These are phyloP conservation scores for Psephotus haematonotus DNA, from an alignment of 2,113 vertebrate genomes.

Conservation along the genomic window DNA sequence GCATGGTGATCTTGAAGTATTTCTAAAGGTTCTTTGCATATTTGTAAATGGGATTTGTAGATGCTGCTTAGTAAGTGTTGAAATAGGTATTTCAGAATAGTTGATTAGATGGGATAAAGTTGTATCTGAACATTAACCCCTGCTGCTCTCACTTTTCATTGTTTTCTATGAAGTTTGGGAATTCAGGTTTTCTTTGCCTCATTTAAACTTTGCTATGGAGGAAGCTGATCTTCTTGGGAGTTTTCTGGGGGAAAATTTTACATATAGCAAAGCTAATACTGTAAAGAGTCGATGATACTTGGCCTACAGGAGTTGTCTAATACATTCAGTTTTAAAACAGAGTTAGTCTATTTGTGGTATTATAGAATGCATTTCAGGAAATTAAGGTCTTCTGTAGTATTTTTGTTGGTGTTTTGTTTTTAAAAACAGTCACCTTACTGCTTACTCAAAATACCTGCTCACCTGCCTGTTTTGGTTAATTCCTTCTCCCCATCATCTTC, in stretches of 20 bases:
- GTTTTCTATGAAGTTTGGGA: background rate
- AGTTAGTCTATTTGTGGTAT: background rate
- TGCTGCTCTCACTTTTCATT: background rate
- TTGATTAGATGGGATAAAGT: background rate
- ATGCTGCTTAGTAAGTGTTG: background rate
- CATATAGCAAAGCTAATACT: background rate
- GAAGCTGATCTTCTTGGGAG: background rate
- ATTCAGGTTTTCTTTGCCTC: background rate
- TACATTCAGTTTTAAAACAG: fast-evolving
- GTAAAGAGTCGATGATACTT: background rate
- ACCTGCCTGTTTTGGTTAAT: background rate
- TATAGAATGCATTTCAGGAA: background rate
- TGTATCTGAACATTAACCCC: background rate
- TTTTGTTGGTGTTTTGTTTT: background rate
- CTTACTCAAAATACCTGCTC: background rate
- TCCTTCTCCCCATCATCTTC: background rate
- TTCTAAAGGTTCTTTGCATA: background rate
- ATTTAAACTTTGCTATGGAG: background rate
- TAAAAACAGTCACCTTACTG: too few species aligned
- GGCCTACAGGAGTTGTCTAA: background rate
- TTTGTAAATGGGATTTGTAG: background rate
- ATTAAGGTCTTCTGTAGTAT: background rate
- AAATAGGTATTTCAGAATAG: background rate
- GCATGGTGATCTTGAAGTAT: background rate
- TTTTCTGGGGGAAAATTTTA: background rate